phyloP scores from a whole-genome alignment of 1,140 invertebrate species.

The Caenorhabditis briggsae region DNA sequence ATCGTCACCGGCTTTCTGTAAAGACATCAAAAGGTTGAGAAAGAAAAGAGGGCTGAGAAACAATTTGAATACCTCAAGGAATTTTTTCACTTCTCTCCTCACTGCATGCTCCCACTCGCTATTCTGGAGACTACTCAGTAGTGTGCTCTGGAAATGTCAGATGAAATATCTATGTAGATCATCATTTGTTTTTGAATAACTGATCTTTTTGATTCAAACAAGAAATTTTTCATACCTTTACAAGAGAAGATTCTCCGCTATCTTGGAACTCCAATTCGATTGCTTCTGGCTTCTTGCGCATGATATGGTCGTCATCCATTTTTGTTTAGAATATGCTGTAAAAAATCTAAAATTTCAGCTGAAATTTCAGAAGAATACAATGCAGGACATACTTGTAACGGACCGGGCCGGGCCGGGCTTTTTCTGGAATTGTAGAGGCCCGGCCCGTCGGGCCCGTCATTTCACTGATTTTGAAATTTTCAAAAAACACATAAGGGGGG shows the following conservation, averaged over 20 bases:
- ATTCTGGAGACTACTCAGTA: constrained; percentile 44
- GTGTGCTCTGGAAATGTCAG: background rate
- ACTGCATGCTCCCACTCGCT: constrained; percentile 35
- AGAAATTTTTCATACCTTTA: too few species aligned
- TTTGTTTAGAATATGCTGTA: background rate
- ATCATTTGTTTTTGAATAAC: background rate
- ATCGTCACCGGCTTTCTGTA: constrained; percentile 39
- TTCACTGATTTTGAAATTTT: too few species aligned
- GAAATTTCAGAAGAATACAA: background rate
- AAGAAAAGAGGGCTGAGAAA: background rate
- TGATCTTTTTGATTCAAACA: too few species aligned
- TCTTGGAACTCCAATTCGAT: constrained; percentile 48
- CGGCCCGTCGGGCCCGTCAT: too few species aligned
- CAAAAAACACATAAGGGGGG: too few species aligned
- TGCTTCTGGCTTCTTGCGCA: constrained; percentile 26
- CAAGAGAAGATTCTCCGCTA: constrained; percentile 32
- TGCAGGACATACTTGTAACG: too few species aligned
- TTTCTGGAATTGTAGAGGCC: too few species aligned
- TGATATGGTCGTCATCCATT: constrained; percentile 27
- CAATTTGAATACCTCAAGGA: constrained; percentile 7
- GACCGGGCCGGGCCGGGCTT: too few species aligned
- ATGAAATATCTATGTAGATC: background rate
- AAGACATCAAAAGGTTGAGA: background rate
- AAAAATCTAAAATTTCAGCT: background rate
- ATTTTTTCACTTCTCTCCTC: constrained; percentile 40